Evolutionary conservation across 2,113 vertebrate species (phyloP).

Genomic region (Nothocercus julius): DNA sequence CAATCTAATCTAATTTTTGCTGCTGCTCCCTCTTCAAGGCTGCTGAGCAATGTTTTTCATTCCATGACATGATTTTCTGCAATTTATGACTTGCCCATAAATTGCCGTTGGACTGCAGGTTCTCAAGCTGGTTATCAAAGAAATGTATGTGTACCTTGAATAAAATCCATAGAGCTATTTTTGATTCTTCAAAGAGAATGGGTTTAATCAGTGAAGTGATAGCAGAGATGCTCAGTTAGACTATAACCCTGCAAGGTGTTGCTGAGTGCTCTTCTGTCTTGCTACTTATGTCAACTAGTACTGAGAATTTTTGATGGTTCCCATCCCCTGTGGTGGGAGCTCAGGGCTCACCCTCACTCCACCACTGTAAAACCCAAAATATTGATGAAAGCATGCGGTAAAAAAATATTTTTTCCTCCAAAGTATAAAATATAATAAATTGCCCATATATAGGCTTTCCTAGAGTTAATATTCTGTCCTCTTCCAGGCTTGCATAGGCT

Average conservation of each 20-base stretch:
- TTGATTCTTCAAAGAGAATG: not conserved
- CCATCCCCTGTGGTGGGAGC: not conserved
- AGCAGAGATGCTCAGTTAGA: not conserved
- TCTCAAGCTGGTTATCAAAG: not conserved
- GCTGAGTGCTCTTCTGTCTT: not conserved
- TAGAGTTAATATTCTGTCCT: not conserved
- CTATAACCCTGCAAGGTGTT: not conserved
- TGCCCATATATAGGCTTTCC: not conserved
- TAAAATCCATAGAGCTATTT: not conserved
- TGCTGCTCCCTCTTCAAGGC: not conserved
- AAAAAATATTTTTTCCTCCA: not conserved
- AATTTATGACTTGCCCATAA: not conserved
- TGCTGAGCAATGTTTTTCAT: not conserved
- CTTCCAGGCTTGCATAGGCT: fast-evolving
- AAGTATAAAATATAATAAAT: not conserved
- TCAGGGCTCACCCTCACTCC: fast-evolving
- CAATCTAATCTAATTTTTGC: not conserved
- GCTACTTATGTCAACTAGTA: not conserved
- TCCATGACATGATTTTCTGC: not conserved
- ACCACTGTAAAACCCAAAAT: not conserved
- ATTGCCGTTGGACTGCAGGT: not conserved
- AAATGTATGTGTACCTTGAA: not conserved
- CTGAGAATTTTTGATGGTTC: not conserved
- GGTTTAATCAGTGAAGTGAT: not conserved
- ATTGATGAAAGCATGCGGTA: fast-evolving